Conservation (phyloP, 2,113 vertebrate genomes). For the Patagioenas fasciata region DNA sequence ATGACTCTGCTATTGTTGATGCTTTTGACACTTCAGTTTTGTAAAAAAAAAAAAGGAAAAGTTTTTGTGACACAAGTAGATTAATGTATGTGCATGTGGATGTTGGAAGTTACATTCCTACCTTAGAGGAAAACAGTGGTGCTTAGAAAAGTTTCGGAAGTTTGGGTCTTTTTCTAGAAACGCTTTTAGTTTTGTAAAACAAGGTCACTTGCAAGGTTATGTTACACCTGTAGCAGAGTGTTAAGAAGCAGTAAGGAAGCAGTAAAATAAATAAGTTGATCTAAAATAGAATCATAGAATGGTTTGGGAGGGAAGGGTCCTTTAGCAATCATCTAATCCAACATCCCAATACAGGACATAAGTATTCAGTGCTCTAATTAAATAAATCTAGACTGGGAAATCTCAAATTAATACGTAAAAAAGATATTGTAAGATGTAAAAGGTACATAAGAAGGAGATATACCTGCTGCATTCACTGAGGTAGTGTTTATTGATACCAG, state of each 20-base stretch:
- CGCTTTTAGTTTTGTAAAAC: not conserved
- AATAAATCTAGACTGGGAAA: not conserved
- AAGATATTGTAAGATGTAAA: not conserved
- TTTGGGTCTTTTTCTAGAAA: not conserved
- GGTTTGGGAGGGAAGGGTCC: not conserved
- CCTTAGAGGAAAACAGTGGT: not conserved
- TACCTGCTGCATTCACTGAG: not conserved
- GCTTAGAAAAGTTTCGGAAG: not conserved
- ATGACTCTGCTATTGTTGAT: not conserved
- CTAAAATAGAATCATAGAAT: not conserved
- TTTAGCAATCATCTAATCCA: not conserved
- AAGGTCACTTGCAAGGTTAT: not conserved
- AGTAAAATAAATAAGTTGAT: not conserved
- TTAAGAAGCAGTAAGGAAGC: not conserved
- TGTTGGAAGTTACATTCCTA: not conserved
- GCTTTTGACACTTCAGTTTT: not conserved
- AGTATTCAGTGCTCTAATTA: not conserved
- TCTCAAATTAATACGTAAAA: not conserved
- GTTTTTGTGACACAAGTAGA: not conserved
- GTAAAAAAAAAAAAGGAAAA: not conserved
- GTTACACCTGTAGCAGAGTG: not conserved
- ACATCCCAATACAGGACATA: rapidly evolving
- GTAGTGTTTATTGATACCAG: not conserved
- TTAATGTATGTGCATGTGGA: not conserved
- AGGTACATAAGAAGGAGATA: not conserved